A percentile compares a stretch with the other conserved stretches of the same genome.
Evolutionary conservation across 2,888 invertebrate genomes (phyloP).

Genomic region (Kryphioiulus occultus): DNA sequence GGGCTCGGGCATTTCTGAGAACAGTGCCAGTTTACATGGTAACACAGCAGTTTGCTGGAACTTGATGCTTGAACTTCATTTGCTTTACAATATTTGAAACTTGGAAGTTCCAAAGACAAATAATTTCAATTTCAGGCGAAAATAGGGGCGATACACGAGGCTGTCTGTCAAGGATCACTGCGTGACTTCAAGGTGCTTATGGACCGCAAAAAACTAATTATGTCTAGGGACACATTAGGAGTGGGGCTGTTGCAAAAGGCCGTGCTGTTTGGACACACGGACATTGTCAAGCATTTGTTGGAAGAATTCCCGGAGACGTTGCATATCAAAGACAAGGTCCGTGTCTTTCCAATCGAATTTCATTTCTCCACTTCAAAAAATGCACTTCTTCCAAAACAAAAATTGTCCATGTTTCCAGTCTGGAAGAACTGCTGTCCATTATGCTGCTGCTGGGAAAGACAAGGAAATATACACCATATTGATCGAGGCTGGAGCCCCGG

Average conservation of each 20-base stretch:
- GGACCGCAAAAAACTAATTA: constrained; percentile 78
- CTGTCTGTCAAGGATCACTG: constrained; percentile 83
- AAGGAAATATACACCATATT: constrained; percentile 87
- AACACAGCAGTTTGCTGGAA: constrained; percentile 55
- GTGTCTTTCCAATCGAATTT: not conserved
- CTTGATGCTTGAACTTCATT: too few relatives aligned
- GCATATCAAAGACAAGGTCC: constrained; percentile 83
- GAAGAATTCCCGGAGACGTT: constrained; percentile 76
- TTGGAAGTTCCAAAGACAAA: not conserved
- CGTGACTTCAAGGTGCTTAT: constrained; percentile 83
- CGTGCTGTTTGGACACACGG: constrained; percentile 81
- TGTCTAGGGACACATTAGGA: constrained; percentile 64
- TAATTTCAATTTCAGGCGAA: constrained; percentile 72
- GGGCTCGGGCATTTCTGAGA: constrained; percentile 72
- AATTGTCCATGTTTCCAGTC: constrained; percentile 68
- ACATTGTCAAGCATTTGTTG: constrained; percentile 79
- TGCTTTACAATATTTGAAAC: too few relatives aligned
- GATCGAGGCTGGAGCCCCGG: constrained; percentile 84
- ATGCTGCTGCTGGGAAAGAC: constrained; percentile 69
- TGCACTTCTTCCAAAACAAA: not conserved
- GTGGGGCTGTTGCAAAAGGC: constrained; percentile 84
- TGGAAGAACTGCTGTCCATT: constrained; percentile 86
- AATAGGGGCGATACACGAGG: constrained; percentile 86
- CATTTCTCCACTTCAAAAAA: not conserved
- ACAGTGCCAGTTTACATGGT: constrained; percentile 75